These are phyloP conservation scores for Chrysotoxum bicinctum DNA, from an alignment of 2,888 invertebrate species.

Conservation along the genomic window DNA sequence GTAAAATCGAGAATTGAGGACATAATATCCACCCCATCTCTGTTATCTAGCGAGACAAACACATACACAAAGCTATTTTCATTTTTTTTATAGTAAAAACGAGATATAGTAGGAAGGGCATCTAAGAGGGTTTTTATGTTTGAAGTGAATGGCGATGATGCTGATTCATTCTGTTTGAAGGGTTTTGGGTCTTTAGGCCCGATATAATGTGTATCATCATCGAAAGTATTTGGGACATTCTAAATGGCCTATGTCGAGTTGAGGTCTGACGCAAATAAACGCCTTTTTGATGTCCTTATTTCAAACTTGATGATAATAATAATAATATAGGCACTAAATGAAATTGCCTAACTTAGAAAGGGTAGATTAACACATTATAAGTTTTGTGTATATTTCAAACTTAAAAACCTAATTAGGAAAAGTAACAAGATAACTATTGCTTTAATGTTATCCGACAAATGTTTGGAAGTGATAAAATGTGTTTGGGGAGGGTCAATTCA, in stretches of 20 bases:
- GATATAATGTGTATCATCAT: slow-evolving; percentile 5
- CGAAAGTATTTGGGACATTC: slow-evolving; percentile 31
- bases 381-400: neutral
- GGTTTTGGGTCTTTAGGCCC: slow-evolving; percentile 3
- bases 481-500: no score
- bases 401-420: neutral
- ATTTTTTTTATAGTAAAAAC: neutral
- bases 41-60: neutral
- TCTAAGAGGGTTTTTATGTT: neutral
- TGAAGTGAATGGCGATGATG: slow-evolving; percentile 11
- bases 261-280: slow-evolving; percentile 10
- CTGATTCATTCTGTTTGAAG: slow-evolving; percentile 7
- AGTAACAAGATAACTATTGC: neutral
- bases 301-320: slow-evolving; percentile 5
- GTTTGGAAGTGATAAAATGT: neutral
- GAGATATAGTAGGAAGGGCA: neutral
- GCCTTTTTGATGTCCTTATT: slow-evolving; percentile 21
- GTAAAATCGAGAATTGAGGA: slow-evolving; percentile 20
- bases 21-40: neutral
- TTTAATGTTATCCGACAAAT: neutral
- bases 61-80: neutral
- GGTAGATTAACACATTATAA: neutral
- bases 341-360: neutral
- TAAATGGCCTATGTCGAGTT: slow-evolving; percentile 10
- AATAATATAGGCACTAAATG: neutral